Percentiles rank a stretch among this genome's conserved stretches.
These are phyloP conservation scores for Propithecus deckenii DNA, from an alignment of 2,797 vertebrate genomes.

Conservation along the genomic window DNA sequence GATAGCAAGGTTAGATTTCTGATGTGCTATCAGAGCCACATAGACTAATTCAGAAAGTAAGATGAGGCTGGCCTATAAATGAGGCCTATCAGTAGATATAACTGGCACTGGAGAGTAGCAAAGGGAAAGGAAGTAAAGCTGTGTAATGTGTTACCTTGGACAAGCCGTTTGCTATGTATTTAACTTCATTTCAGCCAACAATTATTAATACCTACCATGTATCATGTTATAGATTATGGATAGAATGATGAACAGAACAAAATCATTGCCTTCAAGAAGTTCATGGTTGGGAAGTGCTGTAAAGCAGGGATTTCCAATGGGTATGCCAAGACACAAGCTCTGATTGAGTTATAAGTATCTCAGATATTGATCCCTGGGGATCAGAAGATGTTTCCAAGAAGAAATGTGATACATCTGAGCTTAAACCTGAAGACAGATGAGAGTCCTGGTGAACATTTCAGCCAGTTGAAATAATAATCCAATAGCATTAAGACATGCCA, in stretches of 20 bases:
- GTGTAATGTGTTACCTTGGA: not conserved
- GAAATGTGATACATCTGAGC: not conserved
- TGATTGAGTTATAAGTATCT: not conserved
- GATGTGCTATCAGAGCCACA: not conserved
- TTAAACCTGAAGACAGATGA: not conserved
- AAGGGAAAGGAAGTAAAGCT: not conserved
- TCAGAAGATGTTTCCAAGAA: slow-evolving; percentile 21
- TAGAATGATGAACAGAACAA: not conserved
- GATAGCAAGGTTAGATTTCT: not conserved
- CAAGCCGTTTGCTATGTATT: not conserved
- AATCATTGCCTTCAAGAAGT: slow-evolving; percentile 23
- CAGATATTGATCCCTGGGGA: not conserved
- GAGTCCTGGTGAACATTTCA: not conserved
- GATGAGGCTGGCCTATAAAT: not conserved
- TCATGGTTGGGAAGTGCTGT: not conserved
- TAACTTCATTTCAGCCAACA: slow-evolving; percentile 17
- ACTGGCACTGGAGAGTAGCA: not conserved
- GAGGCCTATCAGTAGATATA: not conserved
- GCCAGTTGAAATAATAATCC: not conserved
- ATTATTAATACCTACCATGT: not conserved
- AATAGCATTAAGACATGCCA: not conserved
- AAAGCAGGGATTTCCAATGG: not conserved
- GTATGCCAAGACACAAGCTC: not conserved
- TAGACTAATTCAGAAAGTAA: not conserved
- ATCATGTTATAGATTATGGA: not conserved